A percentile compares a stretch with the other conserved stretches of the same genome.
Conservation (phyloP, 1,140 invertebrate species). For the Lineus longissimus region DNA sequence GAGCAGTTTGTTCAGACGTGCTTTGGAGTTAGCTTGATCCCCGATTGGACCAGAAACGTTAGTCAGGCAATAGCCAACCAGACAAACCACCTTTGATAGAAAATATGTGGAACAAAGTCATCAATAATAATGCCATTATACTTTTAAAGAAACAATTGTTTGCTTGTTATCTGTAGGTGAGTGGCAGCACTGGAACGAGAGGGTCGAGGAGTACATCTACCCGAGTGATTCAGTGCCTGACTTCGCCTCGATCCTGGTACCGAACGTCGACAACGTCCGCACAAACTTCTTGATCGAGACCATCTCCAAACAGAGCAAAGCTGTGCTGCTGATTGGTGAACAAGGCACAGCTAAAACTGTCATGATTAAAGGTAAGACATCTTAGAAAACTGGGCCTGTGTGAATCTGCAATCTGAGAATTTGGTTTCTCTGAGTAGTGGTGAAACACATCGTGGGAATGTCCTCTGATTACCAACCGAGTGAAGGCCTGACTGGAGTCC, state of each 20-base stretch:
- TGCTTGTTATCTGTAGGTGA: constrained; percentile 58
- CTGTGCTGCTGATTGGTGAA: constrained; percentile 23
- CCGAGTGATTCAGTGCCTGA: constrained; percentile 74
- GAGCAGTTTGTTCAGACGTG: too few species aligned
- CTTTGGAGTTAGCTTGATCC: too few species aligned
- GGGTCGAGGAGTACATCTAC: constrained; percentile 79
- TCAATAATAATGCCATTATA: too few species aligned
- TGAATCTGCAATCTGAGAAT: constrained; percentile 56
- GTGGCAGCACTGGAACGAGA: constrained; percentile 85
- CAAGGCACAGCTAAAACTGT: constrained; percentile 26
- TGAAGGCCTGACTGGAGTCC: too few species aligned
- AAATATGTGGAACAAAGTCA: too few species aligned
- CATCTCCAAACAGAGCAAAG: constrained; percentile 41
- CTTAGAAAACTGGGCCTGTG: constrained; percentile 79
- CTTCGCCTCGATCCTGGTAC: constrained; percentile 46
- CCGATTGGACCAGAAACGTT: too few species aligned
- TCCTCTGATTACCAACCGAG: too few species aligned
- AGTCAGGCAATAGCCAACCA: too few species aligned
- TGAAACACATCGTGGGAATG: too few species aligned
- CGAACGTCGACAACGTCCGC: constrained; percentile 51
- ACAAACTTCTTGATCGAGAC: constrained; percentile 45
- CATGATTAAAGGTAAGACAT: constrained; percentile 61
- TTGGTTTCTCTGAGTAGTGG: too few species aligned
- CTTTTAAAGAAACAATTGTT: too few species aligned
- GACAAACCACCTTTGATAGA: too few species aligned